Evolutionary conservation across 37 sponge, comb jelly and placozoan genomes (phyloP).

Genomic region (Cliona cf. orientalis): DNA sequence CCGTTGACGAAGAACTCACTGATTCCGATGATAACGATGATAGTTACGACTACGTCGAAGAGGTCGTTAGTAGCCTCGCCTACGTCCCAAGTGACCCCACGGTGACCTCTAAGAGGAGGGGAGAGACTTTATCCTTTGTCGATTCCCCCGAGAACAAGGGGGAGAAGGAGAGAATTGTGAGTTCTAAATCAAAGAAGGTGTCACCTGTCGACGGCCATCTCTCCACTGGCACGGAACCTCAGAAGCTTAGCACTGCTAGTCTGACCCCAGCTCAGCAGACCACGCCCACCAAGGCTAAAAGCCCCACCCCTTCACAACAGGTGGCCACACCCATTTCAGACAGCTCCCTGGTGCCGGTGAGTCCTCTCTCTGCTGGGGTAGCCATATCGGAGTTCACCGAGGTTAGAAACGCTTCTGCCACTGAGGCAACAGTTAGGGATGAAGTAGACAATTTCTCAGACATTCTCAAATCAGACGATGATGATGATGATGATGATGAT

Average conservation of each 20-base stretch:
- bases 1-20: not conserved
- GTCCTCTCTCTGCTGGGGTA: no score
- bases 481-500: not conserved
- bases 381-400: no score
- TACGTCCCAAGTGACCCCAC: conserved; percentile 5
- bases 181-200: not conserved
- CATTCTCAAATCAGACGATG: not conserved
- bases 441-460: not conserved
- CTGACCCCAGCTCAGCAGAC: not conserved
- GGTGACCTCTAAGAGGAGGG: not conserved
- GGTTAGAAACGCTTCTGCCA: no score
- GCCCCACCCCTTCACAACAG: not conserved
- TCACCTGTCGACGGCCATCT: not conserved
- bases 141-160: not conserved
- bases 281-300: not conserved
- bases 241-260: not conserved
- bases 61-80: not conserved
- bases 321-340: not conserved
- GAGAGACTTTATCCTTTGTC: no score
- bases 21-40: not conserved
- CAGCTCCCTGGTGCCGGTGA: not conserved
- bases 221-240: not conserved
- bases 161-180: no score
- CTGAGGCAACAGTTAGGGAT: not conserved
- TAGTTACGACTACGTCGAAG: not conserved